These are phyloP conservation scores for Athripsodes cinereus DNA, from an alignment of 2,888 invertebrate genomes.

Conservation along the genomic window DNA sequence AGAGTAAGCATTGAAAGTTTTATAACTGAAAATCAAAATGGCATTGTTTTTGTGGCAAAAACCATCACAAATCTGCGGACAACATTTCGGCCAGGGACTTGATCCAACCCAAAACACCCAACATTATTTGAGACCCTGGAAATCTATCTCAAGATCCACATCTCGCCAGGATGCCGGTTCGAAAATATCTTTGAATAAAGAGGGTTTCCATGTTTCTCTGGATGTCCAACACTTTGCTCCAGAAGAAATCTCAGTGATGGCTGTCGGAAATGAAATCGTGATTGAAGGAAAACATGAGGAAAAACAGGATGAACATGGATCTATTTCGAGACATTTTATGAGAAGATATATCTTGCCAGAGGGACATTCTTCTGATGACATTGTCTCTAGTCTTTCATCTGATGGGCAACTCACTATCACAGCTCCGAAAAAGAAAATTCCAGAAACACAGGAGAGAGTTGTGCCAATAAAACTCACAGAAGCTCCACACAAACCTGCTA, in stretches of 20 bases:
- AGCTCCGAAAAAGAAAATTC: slow-evolving; percentile 46
- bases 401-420: slow-evolving; percentile 68
- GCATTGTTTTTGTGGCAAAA: slow-evolving; percentile 8
- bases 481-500: slow-evolving; percentile 39
- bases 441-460: slow-evolving; percentile 42
- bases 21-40: slow-evolving; percentile 1
- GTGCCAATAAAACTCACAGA: slow-evolving; percentile 59
- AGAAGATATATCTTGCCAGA: slow-evolving; percentile 69
- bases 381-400: slow-evolving; percentile 67
- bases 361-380: slow-evolving; percentile 62
- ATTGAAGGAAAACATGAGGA: slow-evolving; percentile 78
- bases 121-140: slow-evolving; percentile 6
- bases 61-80: slow-evolving; percentile 7
- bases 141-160: not conserved
- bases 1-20: too few species aligned
- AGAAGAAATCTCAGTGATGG: slow-evolving; percentile 70
- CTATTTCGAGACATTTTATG: slow-evolving; percentile 66
- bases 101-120: not conserved
- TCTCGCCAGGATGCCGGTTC: slow-evolving; percentile 1
- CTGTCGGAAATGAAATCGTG: slow-evolving; percentile 60
- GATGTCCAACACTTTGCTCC: slow-evolving; percentile 76
- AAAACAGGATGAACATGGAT: slow-evolving; percentile 67
- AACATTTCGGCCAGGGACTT: slow-evolving; percentile 10
- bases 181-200: slow-evolving; percentile 34
- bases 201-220: slow-evolving; percentile 61